Evolutionary conservation across 2,888 invertebrate species (phyloP), one percentile per base, ranked within the genome.

Genomic region (Ennomos quercinarius): DNA sequence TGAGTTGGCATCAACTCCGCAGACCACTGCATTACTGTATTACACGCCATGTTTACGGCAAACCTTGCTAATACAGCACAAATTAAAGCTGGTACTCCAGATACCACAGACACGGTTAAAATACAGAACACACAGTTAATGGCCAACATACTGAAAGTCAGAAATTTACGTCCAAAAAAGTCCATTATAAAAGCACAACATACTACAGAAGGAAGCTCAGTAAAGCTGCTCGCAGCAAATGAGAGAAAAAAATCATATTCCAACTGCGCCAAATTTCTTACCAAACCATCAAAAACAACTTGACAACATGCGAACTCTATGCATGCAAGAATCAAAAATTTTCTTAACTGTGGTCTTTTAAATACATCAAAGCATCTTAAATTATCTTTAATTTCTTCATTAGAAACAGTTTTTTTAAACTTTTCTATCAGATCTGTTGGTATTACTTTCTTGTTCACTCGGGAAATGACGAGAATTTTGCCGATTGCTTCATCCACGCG

Each of bases 241-340:
- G 86, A 83, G 10, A 81, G 3, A 51, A 87, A 86, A 51, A 81
- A 84, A 57, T 87, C 76, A 36, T 80, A 86, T 6, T 83, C 73
- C 45, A 86, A 58, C 17, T 77, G 78, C 2, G 79, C 79, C 17
- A 86, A 63, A 61, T 78, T 81, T 55, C 86, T 77, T 0, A 86
- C 76, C 34, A 86, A 62, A 10, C 77, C 79, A 64, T 86, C 86
- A 10, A 84, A 84, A 0, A 81, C 78, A 0, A 84, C 75, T 2
- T 70, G 70, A 55, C 81, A 79, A 43, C 80, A 82, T 73, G 81
- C 77, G 48, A 73, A 83, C 42, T 74, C 74, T 12, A 86, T 43
- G 67, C 82, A 81, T n/a, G 81, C 66, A 36, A 75, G 66, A 40
- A 84, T 71, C 46, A 86, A 81, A 46, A 75, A 74, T 42, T 72